phyloP scores from a whole-genome alignment of 2,888 invertebrate genomes.

The Trachelus stipa region DNA sequence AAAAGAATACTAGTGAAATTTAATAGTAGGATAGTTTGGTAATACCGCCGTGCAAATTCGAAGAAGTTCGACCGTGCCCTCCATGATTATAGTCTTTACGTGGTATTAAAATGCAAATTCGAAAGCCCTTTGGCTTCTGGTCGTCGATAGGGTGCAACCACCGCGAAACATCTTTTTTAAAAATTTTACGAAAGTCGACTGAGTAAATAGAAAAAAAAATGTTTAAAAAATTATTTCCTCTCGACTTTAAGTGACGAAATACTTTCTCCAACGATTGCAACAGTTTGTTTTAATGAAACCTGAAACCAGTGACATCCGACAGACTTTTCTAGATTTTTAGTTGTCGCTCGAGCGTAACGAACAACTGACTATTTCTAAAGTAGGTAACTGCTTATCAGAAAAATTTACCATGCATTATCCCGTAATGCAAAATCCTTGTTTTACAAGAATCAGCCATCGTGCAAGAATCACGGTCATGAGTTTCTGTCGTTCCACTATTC shows the following conservation, averaged over 20 bases:
- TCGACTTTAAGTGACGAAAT: neutral
- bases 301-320: neutral
- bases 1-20: neutral
- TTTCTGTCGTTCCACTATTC: neutral
- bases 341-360: neutral
- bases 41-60: neutral
- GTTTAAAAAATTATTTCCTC: neutral
- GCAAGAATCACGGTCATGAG: neutral
- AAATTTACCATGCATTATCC: neutral
- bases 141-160: neutral
- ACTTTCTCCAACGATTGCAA: neutral
- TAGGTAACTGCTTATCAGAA: neutral
- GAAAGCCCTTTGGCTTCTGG: conserved; percentile 6
- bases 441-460: neutral
- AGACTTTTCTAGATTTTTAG: neutral
- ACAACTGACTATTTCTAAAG: neutral
- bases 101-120: conserved; percentile 20
- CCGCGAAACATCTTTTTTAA: neutral
- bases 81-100: conserved; percentile 9
- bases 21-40: neutral
- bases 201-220: neutral
- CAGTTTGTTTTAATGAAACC: neutral
- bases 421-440: neutral
- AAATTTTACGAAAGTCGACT: neutral
- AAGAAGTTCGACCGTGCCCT: neutral